Conservation (phyloP, 2,797 vertebrate genomes). For the Psittacula derbiana region DNA sequence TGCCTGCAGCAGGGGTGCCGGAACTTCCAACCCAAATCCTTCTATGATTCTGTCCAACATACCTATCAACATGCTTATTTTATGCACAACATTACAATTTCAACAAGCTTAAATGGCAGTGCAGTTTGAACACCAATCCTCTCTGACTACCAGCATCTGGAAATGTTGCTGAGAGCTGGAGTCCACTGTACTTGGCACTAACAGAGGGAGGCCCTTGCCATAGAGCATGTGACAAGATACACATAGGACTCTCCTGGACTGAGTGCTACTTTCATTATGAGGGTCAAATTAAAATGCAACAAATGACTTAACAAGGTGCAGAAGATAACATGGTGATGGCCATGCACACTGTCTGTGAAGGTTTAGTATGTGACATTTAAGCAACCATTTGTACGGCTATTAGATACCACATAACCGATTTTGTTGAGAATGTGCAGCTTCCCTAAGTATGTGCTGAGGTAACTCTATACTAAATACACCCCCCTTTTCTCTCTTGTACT, state of each 20-base stretch:
- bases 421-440: neutral
- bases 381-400: neutral
- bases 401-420: neutral
- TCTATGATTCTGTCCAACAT: neutral
- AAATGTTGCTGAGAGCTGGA: neutral
- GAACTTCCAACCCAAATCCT: neutral
- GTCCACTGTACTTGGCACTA: neutral
- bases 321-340: neutral
- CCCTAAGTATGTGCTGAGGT: neutral
- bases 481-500: neutral
- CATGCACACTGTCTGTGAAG: rapidly evolving
- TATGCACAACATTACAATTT: neutral
- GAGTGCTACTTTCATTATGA: neutral
- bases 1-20: no score
- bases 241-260: neutral
- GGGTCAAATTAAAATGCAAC: neutral
- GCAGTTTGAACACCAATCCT: neutral
- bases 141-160: neutral
- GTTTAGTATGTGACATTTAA: neutral
- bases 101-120: neutral
- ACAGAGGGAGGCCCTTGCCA: neutral
- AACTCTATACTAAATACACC: neutral
- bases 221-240: neutral
- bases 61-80: neutral
- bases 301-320: neutral